Percentiles rank a stretch among this genome's conserved stretches.
Evolutionary conservation across 2,113 vertebrate species (phyloP).

Genomic region (Hemicordylus capensis): DNA sequence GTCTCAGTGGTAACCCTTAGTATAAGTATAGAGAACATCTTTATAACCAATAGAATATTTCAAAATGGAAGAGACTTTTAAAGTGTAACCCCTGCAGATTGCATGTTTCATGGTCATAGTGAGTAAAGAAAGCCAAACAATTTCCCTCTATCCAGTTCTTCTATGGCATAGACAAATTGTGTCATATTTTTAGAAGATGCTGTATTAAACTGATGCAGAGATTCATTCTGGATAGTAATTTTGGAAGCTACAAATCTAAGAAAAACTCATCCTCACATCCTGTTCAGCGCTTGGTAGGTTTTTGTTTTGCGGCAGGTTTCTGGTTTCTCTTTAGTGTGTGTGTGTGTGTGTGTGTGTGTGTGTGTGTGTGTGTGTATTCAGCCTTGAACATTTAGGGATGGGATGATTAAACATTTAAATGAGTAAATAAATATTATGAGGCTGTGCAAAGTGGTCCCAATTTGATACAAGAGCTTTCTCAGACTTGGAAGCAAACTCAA

Average conservation of each 20-base stretch:
- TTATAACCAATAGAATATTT: conserved; percentile 9
- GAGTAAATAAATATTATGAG: too few species aligned
- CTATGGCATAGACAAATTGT: conserved; percentile 45
- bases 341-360: background rate
- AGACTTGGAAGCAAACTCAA: too few species aligned
- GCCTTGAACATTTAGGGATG: background rate
- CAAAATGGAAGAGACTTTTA: conserved; percentile 22
- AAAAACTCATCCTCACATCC: conserved; percentile 4
- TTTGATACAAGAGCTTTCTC: too few species aligned
- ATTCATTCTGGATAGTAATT: conserved; percentile 5
- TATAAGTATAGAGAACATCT: conserved; percentile 16
- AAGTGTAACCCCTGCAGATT: background rate
- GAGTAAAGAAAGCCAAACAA: conserved; percentile 42
- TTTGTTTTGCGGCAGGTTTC: background rate
- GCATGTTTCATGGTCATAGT: background rate
- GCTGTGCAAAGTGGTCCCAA: too few species aligned
- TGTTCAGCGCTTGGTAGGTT: background rate
- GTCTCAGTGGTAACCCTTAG: background rate
- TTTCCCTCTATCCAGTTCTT: conserved; percentile 31
- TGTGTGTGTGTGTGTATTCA: too few species aligned
- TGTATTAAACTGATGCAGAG: conserved; percentile 8
- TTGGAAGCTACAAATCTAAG: background rate
- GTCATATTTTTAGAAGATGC: conserved; percentile 49
- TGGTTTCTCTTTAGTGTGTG: background rate
- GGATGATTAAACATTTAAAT: too few species aligned